Evolutionary conservation across 2,113 vertebrate genomes (phyloP), one percentile per base, ranked within the genome.

Genomic region (Typhlomys cinereus): DNA sequence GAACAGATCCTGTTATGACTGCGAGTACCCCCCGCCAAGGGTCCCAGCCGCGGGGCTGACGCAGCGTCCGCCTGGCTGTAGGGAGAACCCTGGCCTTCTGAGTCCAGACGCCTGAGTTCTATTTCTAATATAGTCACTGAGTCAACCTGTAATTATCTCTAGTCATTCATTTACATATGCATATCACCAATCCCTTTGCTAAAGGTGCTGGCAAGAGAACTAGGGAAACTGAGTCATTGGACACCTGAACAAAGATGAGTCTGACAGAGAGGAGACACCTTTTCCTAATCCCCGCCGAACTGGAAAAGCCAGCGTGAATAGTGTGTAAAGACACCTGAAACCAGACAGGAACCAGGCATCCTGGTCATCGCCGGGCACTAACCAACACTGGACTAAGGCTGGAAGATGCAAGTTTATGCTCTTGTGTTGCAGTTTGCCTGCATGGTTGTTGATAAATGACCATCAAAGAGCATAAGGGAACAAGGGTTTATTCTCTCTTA

Each of bases 21-120:
- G 75, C 8, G 0, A 74, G 13, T 29, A 46, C 15, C 21, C 89
- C 9, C 87, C n/a, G n/a, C n/a, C 80, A 88, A 95, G 90, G 88
- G 62, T 89, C 90, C 2, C 2, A 31, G 80, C 67, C 25, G 46
- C 94, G 1, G 81, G 59, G 46, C 54, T 44, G 94, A 96, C 85
- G 95, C 95, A 29, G 94, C 93, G 95, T 96, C 86, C 7, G 7
- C 94, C 76, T 73, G 71, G 80, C 74, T 4, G 79, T 64, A 39
- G 36, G 88, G 79, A 54, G 62, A 87, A 80, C 78, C 44, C 52
- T 6, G 54, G 69, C 88, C 88, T 94, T 94, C 82, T 62, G 94
- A 96, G 89, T 96, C 92, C 64, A 96, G 96, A 97, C 94, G 95
- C 96, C 92, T 71, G 78, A 81, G 36, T 91, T 95, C 92, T 95